A percentile compares a stretch with the other conserved stretches of the same genome.
Evolutionary conservation across 2,797 vertebrate genomes (phyloP).

Genomic region (Smutsia gigantea): DNA sequence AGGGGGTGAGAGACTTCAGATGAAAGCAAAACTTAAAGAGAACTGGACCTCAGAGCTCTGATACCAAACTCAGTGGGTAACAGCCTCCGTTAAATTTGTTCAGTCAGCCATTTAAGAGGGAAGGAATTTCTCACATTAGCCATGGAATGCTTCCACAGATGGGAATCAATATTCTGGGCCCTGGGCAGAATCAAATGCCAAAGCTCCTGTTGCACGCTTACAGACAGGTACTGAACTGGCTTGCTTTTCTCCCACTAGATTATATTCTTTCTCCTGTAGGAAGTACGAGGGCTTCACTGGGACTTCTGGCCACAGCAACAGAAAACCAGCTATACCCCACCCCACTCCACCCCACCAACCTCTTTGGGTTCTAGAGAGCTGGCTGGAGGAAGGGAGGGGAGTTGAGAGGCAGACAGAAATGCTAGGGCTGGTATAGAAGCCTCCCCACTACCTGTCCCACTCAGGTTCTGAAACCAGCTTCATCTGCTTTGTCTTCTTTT

Average conservation of each 20-base stretch:
- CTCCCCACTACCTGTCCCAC: background rate
- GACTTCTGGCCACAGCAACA: background rate
- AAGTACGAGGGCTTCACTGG: background rate
- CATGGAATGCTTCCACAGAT: background rate
- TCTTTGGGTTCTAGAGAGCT: background rate
- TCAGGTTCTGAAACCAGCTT: background rate
- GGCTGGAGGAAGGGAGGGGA: background rate
- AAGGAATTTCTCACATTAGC: slow-evolving; percentile 85
- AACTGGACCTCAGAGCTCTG: slow-evolving; percentile 84
- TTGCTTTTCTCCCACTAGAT: background rate
- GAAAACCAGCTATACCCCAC: background rate
- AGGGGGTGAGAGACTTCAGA: slow-evolving; percentile 82
- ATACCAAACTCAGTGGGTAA: slow-evolving; percentile 86
- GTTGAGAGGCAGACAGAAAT: background rate
- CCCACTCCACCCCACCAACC: background rate
- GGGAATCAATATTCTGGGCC: background rate
- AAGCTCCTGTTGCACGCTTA: background rate
- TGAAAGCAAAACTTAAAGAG: slow-evolving; percentile 88
- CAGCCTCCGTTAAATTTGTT: slow-evolving; percentile 88
- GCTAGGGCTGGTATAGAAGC: background rate
- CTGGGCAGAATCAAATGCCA: background rate
- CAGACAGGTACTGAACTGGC: background rate
- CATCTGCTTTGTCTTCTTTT: background rate
- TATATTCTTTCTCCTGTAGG: background rate
- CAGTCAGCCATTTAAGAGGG: slow-evolving; percentile 86